Evolutionary conservation across 1,140 invertebrate genomes (phyloP).

Genomic region (Planococcus citri): DNA sequence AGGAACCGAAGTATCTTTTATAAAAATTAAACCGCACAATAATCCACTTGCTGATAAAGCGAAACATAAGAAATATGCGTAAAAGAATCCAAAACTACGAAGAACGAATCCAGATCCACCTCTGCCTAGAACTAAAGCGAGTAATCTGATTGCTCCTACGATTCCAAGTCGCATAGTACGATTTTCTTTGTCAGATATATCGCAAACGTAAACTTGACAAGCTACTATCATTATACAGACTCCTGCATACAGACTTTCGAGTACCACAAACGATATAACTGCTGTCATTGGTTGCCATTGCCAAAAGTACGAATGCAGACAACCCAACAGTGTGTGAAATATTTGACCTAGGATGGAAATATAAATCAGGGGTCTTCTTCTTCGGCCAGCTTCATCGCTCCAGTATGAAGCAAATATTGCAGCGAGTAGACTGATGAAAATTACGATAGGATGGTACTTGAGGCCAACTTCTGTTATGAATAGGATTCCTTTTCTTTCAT

Average conservation of each 20-base stretch:
- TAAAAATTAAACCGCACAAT: neutral
- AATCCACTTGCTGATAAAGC: neutral
- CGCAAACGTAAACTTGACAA: neutral
- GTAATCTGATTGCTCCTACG: constrained; percentile 27
- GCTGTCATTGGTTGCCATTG: neutral
- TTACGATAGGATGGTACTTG: neutral
- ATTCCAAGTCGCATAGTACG: constrained; percentile 33
- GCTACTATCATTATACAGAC: neutral
- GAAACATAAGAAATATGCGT: neutral
- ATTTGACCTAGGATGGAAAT: constrained; percentile 31
- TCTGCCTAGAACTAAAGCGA: constrained; percentile 19
- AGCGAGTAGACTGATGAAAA: neutral
- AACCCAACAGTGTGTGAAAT: neutral
- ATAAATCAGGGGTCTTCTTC: constrained; percentile 36
- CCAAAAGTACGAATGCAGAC: constrained; percentile 1
- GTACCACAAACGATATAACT: neutral
- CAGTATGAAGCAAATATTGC: constrained; percentile 26
- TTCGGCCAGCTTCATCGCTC: constrained; percentile 29
- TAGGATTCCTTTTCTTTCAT: neutral
- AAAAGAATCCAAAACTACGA: neutral
- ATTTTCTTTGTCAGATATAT: constrained; percentile 30
- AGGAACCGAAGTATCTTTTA: neutral
- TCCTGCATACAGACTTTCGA: neutral
- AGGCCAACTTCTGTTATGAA: neutral
- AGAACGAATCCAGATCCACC: neutral